A percentile compares a stretch with the other conserved stretches of the same genome.
Conservation (phyloP, 2,888 invertebrate species). For the Cantharis nigra region DNA sequence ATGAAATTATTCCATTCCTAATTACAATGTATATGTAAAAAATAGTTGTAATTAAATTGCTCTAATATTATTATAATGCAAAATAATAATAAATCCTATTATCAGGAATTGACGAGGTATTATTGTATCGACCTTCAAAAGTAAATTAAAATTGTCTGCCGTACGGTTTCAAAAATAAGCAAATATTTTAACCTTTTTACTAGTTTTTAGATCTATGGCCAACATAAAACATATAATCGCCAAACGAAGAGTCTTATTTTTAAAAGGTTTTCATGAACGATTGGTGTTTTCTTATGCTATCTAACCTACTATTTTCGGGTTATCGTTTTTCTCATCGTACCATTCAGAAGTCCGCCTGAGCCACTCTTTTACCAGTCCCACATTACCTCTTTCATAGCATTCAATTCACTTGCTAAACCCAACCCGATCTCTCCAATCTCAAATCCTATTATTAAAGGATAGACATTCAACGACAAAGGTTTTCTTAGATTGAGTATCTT, state of each 20-base stretch:
- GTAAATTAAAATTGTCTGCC: background rate
- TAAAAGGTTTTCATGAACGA: slow-evolving; percentile 22
- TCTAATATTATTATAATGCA: too few species aligned
- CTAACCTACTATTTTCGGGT: slow-evolving; percentile 29
- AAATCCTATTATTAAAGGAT: slow-evolving; percentile 43
- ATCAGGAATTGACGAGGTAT: background rate
- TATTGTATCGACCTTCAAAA: background rate
- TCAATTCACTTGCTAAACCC: slow-evolving; percentile 44
- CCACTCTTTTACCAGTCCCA: slow-evolving; percentile 35
- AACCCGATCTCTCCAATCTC: slow-evolving; percentile 43
- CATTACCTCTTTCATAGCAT: slow-evolving; percentile 41
- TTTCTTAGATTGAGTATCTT: slow-evolving; percentile 40
- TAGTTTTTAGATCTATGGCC: background rate
- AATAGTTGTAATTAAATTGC: too few species aligned
- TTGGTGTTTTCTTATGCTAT: slow-evolving; percentile 28
- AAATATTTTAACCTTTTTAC: background rate
- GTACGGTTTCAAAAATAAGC: background rate
- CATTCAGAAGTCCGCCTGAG: slow-evolving; percentile 29
- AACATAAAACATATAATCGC: slow-evolving; percentile 26
- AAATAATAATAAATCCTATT: too few species aligned
- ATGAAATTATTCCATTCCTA: too few species aligned
- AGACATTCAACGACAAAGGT: slow-evolving; percentile 44
- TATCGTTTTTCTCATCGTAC: slow-evolving; percentile 36
- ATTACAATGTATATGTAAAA: too few species aligned
- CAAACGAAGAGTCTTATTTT: slow-evolving; percentile 26